These are phyloP conservation scores for Cantharis rustica DNA, from an alignment of 2,888 invertebrate species.

Conservation along the genomic window DNA sequence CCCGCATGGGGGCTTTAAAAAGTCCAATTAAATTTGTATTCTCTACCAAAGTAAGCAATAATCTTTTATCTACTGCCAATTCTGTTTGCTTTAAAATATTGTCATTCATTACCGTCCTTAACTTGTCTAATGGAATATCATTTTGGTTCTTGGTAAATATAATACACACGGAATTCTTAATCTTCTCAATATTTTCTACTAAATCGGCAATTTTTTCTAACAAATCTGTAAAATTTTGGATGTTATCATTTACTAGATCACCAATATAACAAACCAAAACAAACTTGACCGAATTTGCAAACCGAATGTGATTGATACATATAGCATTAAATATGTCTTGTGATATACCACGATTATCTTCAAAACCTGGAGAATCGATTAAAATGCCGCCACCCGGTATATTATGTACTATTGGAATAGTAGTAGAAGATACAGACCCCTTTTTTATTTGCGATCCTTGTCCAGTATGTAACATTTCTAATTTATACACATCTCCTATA, in stretches of 20 bases:
- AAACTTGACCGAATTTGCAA: constrained; percentile 2
- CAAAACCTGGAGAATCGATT: constrained; percentile 18
- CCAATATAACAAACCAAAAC: constrained; percentile 10
- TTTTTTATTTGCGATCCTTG: background rate
- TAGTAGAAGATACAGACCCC: background rate
- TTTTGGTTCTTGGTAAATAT: constrained; percentile 11
- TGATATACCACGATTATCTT: constrained; percentile 11
- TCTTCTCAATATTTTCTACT: background rate
- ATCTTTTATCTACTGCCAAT: background rate
- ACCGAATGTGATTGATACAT: constrained; percentile 6
- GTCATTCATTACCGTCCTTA: background rate
- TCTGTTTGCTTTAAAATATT: background rate
- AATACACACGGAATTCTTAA: background rate
- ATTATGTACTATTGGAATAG: background rate
- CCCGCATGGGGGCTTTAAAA: background rate
- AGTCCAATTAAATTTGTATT: constrained; percentile 7
- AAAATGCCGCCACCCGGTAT: background rate
- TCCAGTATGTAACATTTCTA: background rate
- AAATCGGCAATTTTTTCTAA: background rate
- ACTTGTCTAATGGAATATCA: background rate
- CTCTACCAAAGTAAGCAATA: background rate
- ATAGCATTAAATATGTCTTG: constrained; percentile 13
- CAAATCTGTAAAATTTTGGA: background rate
- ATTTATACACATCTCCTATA: background rate
- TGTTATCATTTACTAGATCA: background rate